These are phyloP conservation scores for Lasioglossum villosulum DNA, from an alignment of 2,888 invertebrate species.

Conservation along the genomic window DNA sequence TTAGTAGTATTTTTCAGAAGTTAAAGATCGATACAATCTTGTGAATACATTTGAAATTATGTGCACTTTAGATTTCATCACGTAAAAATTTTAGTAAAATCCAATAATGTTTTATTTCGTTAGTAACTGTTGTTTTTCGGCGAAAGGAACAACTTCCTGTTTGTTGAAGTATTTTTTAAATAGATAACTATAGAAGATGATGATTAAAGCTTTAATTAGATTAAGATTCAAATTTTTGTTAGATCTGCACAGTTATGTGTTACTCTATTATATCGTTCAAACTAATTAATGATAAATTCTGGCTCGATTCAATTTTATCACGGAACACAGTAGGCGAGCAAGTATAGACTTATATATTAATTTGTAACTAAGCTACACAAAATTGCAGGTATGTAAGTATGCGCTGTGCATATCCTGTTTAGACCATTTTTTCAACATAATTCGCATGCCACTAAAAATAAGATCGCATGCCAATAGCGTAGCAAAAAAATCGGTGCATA, in stretches of 20 bases:
- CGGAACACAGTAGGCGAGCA: not conserved
- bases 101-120: not conserved
- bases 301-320: not conserved
- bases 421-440: not conserved
- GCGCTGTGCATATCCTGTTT: not conserved
- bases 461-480: slow-evolving; percentile 26
- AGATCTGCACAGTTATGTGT: not conserved
- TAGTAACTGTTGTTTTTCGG: not conserved
- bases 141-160: not conserved
- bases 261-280: not conserved
- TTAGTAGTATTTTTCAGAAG: not conserved
- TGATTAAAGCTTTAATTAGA: not conserved
- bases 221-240: not conserved
- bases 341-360: not conserved
- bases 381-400: not conserved
- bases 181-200: not conserved
- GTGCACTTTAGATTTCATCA: not conserved
- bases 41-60: not conserved
- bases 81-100: not conserved
- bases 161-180: not conserved
- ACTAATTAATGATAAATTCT: not conserved
- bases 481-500: slow-evolving; percentile 33
- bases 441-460: slow-evolving; percentile 26
- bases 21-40: not conserved
- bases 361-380: not conserved